Base-by-base conservation (phyloP, 1,140 invertebrate species). In the Heterodera carotae region DNA sequence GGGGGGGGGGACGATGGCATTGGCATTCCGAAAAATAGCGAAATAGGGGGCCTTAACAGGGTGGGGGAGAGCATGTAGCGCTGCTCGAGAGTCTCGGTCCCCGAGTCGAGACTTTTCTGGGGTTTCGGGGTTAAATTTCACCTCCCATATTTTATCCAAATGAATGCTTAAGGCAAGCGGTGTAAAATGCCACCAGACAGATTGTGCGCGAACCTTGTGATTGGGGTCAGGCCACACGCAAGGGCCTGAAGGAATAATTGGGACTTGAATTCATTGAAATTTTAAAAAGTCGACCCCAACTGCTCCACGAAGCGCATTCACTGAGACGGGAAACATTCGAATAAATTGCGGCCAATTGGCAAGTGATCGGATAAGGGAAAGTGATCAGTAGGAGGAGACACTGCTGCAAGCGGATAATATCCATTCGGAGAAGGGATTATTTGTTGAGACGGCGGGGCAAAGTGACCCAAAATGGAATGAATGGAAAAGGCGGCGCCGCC, bases 281-380 rank as follows among this genome's bases (percentile, higher is more conserved):
- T n/a, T n/a, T n/a, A n/a, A n/a, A n/a, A n/a, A n/a, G n/a, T n/a
- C 48, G 33, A 69, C 84, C 84, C 84, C 84, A 86, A 75, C 76
- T 82, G 66, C 78, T 80, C 85, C 85, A 87, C 43, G 79, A 71
- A 66, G 76, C 69, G 59, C 85, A 88, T 56, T 79, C 85, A 12
- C 25, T 43, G 18, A 77, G 79, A 53, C 84, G 62, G 6, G 78
- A 48, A 53, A 86, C 84, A 53, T 85, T 76, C 25, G 86, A 88
- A 39, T 87, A 87, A 56, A 87, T 83, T 34, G 85, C 84, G n/a
- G 85, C 86, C 66, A 87, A 72, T 64, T 87, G 85, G 34, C 75
- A 66, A 36, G 75, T 2, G 1, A 39, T 31, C 36, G 33, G 15
- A 29, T 34, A 15, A 25, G 31, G 27, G n/a, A 69, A 43, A 34